These are phyloP conservation scores for Rotaria socialis DNA, from an alignment of 2,888 invertebrate genomes.

Conservation along the genomic window DNA sequence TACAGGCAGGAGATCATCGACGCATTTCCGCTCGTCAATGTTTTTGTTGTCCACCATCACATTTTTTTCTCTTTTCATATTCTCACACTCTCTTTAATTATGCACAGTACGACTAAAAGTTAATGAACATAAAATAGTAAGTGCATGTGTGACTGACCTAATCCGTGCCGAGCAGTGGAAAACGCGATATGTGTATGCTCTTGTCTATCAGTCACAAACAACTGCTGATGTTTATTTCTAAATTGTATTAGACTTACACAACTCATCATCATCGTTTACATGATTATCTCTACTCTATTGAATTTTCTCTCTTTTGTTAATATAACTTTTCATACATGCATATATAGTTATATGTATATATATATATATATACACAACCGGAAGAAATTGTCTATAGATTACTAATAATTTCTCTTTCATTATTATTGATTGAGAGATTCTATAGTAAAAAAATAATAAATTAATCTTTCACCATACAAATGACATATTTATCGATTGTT, in stretches of 20 bases:
- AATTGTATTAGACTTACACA: slow-evolving; percentile 23
- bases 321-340: not conserved
- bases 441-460: not conserved
- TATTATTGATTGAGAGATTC: not conserved
- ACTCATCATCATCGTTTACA: slow-evolving; percentile 6
- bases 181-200: not conserved
- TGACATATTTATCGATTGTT: not conserved
- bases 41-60: slow-evolving; percentile 11
- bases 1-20: not conserved
- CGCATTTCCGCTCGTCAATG: slow-evolving; percentile 10
- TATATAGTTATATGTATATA: not conserved
- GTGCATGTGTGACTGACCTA: not conserved
- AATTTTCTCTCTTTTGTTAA: slow-evolving; percentile 14
- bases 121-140: not conserved
- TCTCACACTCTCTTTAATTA: not conserved
- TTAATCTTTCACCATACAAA: not conserved
- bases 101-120: slow-evolving; percentile 17
- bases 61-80: slow-evolving; percentile 9
- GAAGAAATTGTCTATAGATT: not conserved
- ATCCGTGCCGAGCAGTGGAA: not conserved
- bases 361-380: not conserved
- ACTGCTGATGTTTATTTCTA: slow-evolving; percentile 1
- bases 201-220: slow-evolving; percentile 16
- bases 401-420: not conserved
- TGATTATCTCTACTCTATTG: slow-evolving; percentile 2